Percentiles rank a stretch among this genome's conserved stretches.
phyloP scores from a whole-genome alignment of 2,797 vertebrate species.

The Sebastes wilsoni region DNA sequence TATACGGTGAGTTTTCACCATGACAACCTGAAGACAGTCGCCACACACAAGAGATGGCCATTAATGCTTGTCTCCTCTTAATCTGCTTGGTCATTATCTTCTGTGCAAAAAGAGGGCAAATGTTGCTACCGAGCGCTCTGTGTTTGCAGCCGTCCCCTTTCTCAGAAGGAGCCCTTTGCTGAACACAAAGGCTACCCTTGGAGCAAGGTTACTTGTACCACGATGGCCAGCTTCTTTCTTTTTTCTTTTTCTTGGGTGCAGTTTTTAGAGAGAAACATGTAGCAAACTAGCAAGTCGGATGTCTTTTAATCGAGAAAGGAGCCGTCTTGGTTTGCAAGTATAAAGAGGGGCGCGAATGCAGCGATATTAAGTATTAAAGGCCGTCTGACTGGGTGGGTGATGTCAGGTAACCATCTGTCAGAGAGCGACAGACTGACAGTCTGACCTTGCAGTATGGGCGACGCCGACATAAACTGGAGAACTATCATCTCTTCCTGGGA shows the following conservation, averaged over 20 bases:
- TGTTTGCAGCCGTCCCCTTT: conserved; percentile 47
- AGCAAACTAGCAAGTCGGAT: conserved; percentile 28
- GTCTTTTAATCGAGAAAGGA: conserved; percentile 52
- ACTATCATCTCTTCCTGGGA: conserved; percentile 57
- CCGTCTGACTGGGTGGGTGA: conserved; percentile 62
- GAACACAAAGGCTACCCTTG: conserved; percentile 72
- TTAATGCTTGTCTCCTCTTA: conserved; percentile 58
- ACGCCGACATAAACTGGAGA: conserved; percentile 65
- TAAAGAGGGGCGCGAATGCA: conserved; percentile 32
- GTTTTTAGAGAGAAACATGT: conserved; percentile 43
- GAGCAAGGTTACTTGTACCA: conserved; percentile 70
- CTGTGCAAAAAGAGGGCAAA: conserved; percentile 65
- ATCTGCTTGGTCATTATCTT: conserved; percentile 68
- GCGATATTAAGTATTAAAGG: conserved; percentile 70
- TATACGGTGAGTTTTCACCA: conserved; percentile 38
- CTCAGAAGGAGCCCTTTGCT: conserved; percentile 59
- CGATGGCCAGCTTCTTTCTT: conserved; percentile 43
- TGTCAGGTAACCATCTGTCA: conserved; percentile 80
- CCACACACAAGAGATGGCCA: conserved; percentile 35
- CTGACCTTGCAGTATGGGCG: conserved; percentile 75
- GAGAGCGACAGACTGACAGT: conserved; percentile 57
- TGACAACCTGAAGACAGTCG: conserved; percentile 62
- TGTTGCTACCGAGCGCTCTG: conserved; percentile 57
- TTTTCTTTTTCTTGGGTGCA: conserved; percentile 8
- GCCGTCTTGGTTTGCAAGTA: conserved; percentile 42